Evolutionary conservation across 2,888 invertebrate genomes (phyloP), one percentile per base, ranked within the genome.

Genomic region (Margaritifera margaritifera): DNA sequence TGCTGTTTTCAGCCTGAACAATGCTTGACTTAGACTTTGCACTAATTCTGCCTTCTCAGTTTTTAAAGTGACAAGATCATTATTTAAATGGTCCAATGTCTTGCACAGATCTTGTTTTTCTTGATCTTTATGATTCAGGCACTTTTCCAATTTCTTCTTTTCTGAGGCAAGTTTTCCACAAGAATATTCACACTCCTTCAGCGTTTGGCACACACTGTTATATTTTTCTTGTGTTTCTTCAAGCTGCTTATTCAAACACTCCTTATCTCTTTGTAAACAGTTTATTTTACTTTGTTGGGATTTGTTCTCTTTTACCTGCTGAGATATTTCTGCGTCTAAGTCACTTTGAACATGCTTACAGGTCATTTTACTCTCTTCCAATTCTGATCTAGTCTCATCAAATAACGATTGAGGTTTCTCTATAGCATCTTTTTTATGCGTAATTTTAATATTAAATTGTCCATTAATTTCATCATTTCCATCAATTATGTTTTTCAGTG

Each of bases 81-180:
- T 64, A 52, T 31, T 31, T 31, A 8, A 31, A 6, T 6, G 31
- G 31, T 74, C 70, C 19, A 78, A 58, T 19, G 54, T 64, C 11
- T 66, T 57, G 24, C 60, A 27, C 27, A 77, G 68, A 25, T 74
- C 75, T 60, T 66, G 59, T 19, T 68, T 74, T 15, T 71, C 74
- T 15, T 64, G 59, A 19, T 71, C 68, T 56, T 66, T 69, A 55
- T 57, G 61, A 27, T 66, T 65, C n/a, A 74, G 6, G 42, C 64
- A n/a, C 51, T 80, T 77, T 52, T 74, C 75, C 19, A 66, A 27
- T 6, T 74, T 75, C 54, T 73, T 24, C 27, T 70, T 73, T 20
- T 68, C 68, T 11, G 56, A n/a, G 4, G 55, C 51, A 6, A 62
- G 4, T 27, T 57, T 62, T 55, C 68, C 71, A 20, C 42, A 24